These are phyloP conservation scores for Drosophila pruinosa DNA, from an alignment of 1,140 invertebrate genomes.

Conservation along the genomic window DNA sequence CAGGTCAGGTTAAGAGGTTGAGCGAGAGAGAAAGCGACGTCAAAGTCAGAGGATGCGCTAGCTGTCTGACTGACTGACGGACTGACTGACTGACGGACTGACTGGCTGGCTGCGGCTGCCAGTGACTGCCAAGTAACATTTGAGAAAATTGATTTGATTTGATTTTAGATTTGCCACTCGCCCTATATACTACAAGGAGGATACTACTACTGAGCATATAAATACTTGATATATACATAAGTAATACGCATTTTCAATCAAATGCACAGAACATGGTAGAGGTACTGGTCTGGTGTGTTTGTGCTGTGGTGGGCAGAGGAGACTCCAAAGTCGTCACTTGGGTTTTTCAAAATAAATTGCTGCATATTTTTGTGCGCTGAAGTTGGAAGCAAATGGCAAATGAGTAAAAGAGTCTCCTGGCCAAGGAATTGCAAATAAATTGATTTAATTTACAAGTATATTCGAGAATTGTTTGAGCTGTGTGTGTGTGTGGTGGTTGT, in stretches of 20 bases:
- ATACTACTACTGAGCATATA: slow-evolving; percentile 19
- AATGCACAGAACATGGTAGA: slow-evolving; percentile 32
- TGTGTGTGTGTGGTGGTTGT: slow-evolving; percentile 5
- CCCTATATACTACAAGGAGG: slow-evolving; percentile 32
- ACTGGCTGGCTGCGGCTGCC: slow-evolving; percentile 32
- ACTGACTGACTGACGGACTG: no score
- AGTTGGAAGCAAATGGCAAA: slow-evolving; percentile 14
- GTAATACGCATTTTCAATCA: slow-evolving; percentile 77
- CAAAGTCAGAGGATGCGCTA: slow-evolving; percentile 48
- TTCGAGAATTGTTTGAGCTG: slow-evolving; percentile 40
- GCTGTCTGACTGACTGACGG: slow-evolving; percentile 19
- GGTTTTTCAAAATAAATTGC: slow-evolving; percentile 67
- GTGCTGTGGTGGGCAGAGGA: slow-evolving; percentile 1
- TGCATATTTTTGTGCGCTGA: slow-evolving; percentile 66
- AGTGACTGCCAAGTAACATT: slow-evolving; percentile 63
- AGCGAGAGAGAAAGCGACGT: background rate
- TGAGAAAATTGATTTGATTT: slow-evolving; percentile 79
- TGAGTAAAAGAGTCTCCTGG: slow-evolving; percentile 25
- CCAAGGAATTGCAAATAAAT: slow-evolving; percentile 71
- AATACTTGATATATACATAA: slow-evolving; percentile 62
- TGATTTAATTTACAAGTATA: slow-evolving; percentile 73
- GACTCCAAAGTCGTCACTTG: slow-evolving; percentile 32
- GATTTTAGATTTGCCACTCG: slow-evolving; percentile 76
- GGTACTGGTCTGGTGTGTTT: no score
- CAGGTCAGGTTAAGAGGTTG: slow-evolving; percentile 5